Evolutionary conservation across 2,888 invertebrate species (phyloP).

Genomic region (Dinocampus coccinellae): DNA sequence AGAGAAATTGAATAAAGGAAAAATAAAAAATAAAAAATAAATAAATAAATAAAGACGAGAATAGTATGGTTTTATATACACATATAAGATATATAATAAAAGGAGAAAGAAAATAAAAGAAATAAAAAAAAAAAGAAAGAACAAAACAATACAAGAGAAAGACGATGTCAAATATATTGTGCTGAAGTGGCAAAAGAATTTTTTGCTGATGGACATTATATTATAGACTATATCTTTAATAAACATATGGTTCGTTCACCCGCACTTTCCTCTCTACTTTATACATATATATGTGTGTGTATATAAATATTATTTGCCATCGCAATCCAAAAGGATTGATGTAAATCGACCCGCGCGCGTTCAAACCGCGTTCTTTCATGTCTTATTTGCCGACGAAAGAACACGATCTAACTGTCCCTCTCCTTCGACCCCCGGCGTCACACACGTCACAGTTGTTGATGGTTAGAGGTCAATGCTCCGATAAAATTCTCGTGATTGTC

Average conservation of each 20-base stretch:
- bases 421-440: background rate
- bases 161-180: background rate
- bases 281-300: background rate
- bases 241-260: slow-evolving; percentile 41
- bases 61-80: too few species aligned
- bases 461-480: slow-evolving; percentile 53
- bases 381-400: slow-evolving; percentile 37
- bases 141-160: background rate
- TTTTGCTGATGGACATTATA: slow-evolving; percentile 15
- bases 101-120: background rate
- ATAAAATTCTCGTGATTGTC: slow-evolving; percentile 54
- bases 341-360: slow-evolving; percentile 45
- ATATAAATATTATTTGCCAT: background rate
- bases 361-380: slow-evolving; percentile 22
- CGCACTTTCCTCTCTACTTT: slow-evolving; percentile 12
- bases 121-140: background rate
- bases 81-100: background rate
- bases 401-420: slow-evolving; percentile 43
- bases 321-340: slow-evolving; percentile 34
- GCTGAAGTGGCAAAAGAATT: slow-evolving; percentile 14
- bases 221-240: slow-evolving; percentile 22
- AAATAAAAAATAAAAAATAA: too few species aligned
- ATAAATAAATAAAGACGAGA: too few species aligned
- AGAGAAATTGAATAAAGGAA: background rate
- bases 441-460: slow-evolving; percentile 10